Evolutionary conservation across 1,140 invertebrate genomes (phyloP).

Genomic region (Calycopis cecrops): DNA sequence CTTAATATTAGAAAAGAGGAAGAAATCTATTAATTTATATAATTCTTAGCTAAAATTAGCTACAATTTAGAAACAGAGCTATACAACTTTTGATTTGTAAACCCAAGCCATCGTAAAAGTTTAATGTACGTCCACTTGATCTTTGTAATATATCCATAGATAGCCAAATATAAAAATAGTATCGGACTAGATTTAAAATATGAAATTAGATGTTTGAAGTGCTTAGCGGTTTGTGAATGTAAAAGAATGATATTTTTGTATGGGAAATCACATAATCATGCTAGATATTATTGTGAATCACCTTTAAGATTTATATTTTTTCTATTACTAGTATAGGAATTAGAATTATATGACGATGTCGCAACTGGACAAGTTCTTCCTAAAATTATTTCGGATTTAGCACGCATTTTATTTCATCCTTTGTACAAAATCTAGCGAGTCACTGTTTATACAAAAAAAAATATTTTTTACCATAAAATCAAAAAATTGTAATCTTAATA

Average conservation of each 20-base stretch:
- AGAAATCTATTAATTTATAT: too few relatives aligned
- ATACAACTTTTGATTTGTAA: too few relatives aligned
- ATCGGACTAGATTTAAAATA: slow-evolving; percentile 19
- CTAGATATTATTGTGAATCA: slow-evolving; percentile 4
- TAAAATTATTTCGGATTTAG: slow-evolving; percentile 16
- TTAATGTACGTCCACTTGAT: background rate
- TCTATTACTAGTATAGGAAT: slow-evolving; percentile 4
- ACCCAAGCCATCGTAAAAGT: background rate
- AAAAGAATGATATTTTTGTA: slow-evolving; percentile 73
- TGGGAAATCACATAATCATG: slow-evolving; percentile 31
- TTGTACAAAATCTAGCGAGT: too few relatives aligned
- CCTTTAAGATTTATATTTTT: slow-evolving; percentile 11
- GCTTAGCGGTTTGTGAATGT: slow-evolving; percentile 60
- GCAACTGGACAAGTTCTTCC: background rate
- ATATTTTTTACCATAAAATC: too few relatives aligned
- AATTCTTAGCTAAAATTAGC: too few relatives aligned
- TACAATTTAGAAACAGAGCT: too few relatives aligned
- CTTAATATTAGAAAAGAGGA: too few relatives aligned
- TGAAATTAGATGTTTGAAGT: slow-evolving; percentile 35
- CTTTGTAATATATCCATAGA: slow-evolving; percentile 17
- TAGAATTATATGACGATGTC: slow-evolving; percentile 1
- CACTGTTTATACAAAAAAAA: too few relatives aligned
- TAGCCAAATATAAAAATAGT: slow-evolving; percentile 12
- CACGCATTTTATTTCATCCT: too few relatives aligned
- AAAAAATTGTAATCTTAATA: too few relatives aligned